A percentile compares a stretch with the other conserved stretches of the same genome.
These are phyloP conservation scores for Trichopria drosophilae DNA, from an alignment of 2,888 invertebrate species.

Conservation along the genomic window DNA sequence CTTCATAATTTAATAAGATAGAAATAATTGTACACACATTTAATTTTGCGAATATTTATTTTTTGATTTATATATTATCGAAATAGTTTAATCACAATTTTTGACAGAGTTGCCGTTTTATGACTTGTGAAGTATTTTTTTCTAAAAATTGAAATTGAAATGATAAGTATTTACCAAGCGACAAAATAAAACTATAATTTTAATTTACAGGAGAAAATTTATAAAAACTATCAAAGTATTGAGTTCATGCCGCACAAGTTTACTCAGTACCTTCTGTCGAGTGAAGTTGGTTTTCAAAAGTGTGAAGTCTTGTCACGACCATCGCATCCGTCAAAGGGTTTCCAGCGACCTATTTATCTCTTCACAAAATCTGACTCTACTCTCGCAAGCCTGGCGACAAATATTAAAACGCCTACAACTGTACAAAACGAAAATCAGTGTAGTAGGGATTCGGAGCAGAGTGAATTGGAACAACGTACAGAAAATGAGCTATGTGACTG, in stretches of 20 bases:
- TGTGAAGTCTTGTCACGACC: constrained; percentile 81
- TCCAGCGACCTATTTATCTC: constrained; percentile 78
- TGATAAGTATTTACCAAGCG: too few species aligned
- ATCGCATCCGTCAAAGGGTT: constrained; percentile 85
- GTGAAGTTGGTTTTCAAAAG: constrained; percentile 90
- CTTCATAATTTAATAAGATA: background rate
- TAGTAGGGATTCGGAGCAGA: constrained; percentile 33
- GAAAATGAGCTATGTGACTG: constrained; percentile 23
- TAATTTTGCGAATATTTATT: background rate
- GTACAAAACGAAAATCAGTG: constrained; percentile 37
- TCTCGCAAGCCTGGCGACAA: constrained; percentile 4
- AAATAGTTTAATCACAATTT: background rate
- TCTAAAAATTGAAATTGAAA: too few species aligned
- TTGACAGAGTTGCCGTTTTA: too few species aligned
- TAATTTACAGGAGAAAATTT: constrained; percentile 69
- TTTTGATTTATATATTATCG: constrained; percentile 7
- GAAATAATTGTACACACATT: background rate
- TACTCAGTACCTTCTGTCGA: constrained; percentile 85
- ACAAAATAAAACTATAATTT: too few species aligned
- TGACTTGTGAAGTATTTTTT: too few species aligned
- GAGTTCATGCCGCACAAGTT: constrained; percentile 91
- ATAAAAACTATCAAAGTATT: constrained; percentile 81
- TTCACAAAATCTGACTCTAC: constrained; percentile 46
- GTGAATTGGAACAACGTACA: constrained; percentile 30
- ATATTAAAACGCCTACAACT: background rate